Conservation (phyloP, 2,797 vertebrate genomes). For the Cuculus canorus region DNA sequence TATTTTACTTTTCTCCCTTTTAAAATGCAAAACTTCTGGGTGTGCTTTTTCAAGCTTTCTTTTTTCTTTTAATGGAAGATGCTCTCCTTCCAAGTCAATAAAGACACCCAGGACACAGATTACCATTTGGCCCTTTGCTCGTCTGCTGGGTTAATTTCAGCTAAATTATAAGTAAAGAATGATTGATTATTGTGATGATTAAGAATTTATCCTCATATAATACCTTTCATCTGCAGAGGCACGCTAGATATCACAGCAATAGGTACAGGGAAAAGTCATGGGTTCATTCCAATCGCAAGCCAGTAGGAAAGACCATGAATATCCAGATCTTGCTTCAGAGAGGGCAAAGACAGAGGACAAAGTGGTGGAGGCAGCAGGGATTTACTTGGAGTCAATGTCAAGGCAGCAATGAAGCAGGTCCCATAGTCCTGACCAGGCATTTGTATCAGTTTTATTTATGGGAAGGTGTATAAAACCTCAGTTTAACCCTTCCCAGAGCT, state of each 20-base stretch:
- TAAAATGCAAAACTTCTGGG: background rate
- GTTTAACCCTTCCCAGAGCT: background rate
- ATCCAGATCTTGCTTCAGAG: background rate
- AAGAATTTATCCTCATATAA: slow-evolving; percentile 69
- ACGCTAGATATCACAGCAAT: background rate
- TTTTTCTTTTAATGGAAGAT: background rate
- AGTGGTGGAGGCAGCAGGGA: background rate
- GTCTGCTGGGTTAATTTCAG: slow-evolving; percentile 50
- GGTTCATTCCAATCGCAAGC: background rate
- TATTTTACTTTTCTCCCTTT: background rate
- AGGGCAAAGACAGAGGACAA: background rate
- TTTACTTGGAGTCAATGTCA: background rate
- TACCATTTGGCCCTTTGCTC: slow-evolving; percentile 56
- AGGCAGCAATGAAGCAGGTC: background rate
- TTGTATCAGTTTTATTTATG: background rate
- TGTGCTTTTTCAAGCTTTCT: background rate
- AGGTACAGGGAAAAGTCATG: background rate
- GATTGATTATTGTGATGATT: slow-evolving; percentile 68
- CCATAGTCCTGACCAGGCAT: background rate
- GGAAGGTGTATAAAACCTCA: background rate
- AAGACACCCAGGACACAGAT: slow-evolving; percentile 53
- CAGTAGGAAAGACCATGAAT: fast-evolving
- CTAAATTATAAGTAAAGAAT: slow-evolving; percentile 61
- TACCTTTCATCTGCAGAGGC: slow-evolving; percentile 48
- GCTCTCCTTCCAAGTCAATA: slow-evolving; percentile 48